Base-by-base conservation (phyloP, 1,140 invertebrate species). In the Portunus trituberculatus region DNA sequence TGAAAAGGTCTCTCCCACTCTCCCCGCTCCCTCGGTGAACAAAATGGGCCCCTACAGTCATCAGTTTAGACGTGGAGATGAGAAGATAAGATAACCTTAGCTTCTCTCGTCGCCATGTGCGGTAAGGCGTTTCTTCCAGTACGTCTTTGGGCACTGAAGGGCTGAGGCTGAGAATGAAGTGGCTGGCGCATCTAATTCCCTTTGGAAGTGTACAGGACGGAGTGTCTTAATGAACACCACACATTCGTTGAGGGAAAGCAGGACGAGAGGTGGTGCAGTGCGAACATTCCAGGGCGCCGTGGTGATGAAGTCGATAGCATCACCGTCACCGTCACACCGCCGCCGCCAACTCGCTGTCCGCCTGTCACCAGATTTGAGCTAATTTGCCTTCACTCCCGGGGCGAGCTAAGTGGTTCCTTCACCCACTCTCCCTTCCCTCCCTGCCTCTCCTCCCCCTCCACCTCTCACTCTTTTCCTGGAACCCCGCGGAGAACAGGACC, bases 321-420 rank as follows among this genome's bases (percentile, higher is more conserved):
- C 93, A 39, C 48, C 87, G 86, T 39, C 39, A 39, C 39, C 39
- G 39, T 39, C 39, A 39, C 93, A 31, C 45, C 87, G 86, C 28
- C 14, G 86, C 16, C 31, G 39, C 89, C 88, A 90, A 90, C 87
- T 46, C 31, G 52, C 29, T 76, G 93, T 88, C 93, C 46, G 84
- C 86, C 59, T 90, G 93, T 94, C 93, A 94, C 93, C 52, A 94
- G 52, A 94, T 94, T 94, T 88, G 93, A 89, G 93, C 93, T 94
- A 94, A 94, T 94, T 94, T 94, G 48, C 48, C 52, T 89, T 76
- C 87, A 39, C 39, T 46, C 82, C 91, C n/a, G n/a, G 46, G 32
- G 16, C 31, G 25, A 76, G 32, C 91, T 84, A 93, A 93, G 67
- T 93, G 91, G 91, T 92, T 59, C 46, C 32, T 82, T 48, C 45